Evolutionary conservation across 2,113 vertebrate species (phyloP), one percentile per base, ranked within the genome.

Genomic region (Larimichthys polyactis): DNA sequence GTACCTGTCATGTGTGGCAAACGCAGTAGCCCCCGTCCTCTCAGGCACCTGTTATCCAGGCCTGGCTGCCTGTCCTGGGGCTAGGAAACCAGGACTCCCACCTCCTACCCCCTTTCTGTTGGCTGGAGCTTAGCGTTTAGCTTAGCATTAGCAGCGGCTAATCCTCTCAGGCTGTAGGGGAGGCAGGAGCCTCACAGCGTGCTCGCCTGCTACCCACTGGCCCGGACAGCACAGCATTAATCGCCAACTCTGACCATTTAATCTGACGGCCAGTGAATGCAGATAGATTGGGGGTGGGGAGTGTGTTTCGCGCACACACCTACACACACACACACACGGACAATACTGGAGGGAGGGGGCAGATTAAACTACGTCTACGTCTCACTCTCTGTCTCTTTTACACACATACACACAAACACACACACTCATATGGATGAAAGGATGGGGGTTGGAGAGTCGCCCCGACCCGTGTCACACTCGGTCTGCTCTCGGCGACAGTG

Each of bases 131-230:
- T 92, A 89, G 86, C 60, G 59, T 89, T 88, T 92, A 93, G 91
- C 82, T 92, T 92, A 93, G 93, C 91, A 86, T 96, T 96, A 95
- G 80, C 92, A 82, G 77, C 70, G 65, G 92, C 94, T 96, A 96
- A 96, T 96, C 96, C 91, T 94, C 95, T 96, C 90, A 93, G 92
- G 83, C 91, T 91, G 80, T 75, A 91, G 90, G 93, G 87, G 84
- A 89, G 80, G 87, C 89, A 89, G 78, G 76, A 78, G 81, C 70
- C 44, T 49, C 90, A 78, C 89, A 82, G 78, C 79, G 22, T 77
- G 88, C 68, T 71, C 12, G 89, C 90, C 69, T 82, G 90, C 87
- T 79, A 87, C 79, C 78, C 85, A 66, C 85, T 79, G 87, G 85
- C 86, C 75, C 11, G 91, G 94, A 71, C 90, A 89, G 86, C 92